These are phyloP conservation scores for Cataglyphis altisquamis DNA, from an alignment of 2,888 invertebrate genomes.

Conservation along the genomic window DNA sequence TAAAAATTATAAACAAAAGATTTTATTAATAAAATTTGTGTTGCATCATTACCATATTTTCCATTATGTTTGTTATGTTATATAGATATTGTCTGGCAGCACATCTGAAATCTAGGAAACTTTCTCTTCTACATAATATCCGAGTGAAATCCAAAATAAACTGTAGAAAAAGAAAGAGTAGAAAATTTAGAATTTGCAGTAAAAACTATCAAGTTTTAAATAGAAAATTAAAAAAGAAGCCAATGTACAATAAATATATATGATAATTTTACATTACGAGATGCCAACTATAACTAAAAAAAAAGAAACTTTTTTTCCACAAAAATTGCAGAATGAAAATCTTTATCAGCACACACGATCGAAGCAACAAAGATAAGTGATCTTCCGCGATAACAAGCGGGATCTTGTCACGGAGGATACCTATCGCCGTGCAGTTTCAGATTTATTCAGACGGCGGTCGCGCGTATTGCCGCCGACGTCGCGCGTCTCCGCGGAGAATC, in stretches of 20 bases:
- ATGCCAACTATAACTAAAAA: background rate
- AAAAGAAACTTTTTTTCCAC: background rate
- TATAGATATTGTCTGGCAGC: background rate
- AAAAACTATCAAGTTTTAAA: background rate
- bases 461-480: background rate
- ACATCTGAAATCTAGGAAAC: background rate
- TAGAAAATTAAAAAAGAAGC: background rate
- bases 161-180: too few relatives aligned
- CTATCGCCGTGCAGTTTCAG: background rate
- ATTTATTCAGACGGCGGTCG: background rate
- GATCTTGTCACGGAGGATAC: background rate
- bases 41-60: background rate
- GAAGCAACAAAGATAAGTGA: background rate
- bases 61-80: background rate
- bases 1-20: background rate
- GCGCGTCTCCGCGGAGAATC: background rate
- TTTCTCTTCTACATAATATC: background rate
- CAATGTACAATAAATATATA: background rate
- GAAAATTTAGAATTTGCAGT: background rate
- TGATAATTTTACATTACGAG: background rate
- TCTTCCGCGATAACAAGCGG: constrained; percentile 1
- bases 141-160: background rate
- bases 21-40: background rate
- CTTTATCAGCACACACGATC: background rate
- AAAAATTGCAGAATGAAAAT: background rate